Base-by-base conservation (phyloP, 2,113 vertebrate species). In the Pandion haliaetus region DNA sequence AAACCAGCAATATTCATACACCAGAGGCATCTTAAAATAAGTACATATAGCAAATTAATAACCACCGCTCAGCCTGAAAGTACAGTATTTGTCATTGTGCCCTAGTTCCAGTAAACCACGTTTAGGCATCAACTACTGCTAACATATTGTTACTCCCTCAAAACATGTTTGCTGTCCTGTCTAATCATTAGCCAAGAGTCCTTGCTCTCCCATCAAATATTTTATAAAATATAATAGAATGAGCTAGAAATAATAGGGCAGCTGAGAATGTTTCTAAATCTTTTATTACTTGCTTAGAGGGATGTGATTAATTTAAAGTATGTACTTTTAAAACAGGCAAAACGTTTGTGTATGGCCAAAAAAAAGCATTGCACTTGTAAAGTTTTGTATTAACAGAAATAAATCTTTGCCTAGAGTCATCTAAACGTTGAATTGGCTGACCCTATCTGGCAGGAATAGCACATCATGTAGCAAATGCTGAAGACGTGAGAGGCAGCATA, bases 401-500 rank as follows among this genome's bases (percentile, higher is more conserved):
- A 82, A 34, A 19, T 31, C 17, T 58, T 80, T 80, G 8, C 42
- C 9, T 58, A 17, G 16, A 45, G 29, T 63, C 6, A 78, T 50
- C 8, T 55, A 47, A 81, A 29, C 4, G 12, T 16, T 20, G 45
- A 88, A 66, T 49, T 2, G 6, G 4, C 72, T 90, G 36, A 65
- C 24, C 14, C 24, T 12, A 49, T 32, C 36, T 58, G 55, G 5
- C 58, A 86, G 63, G n/a, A 86, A 36, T 2, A 66, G 23, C 12
- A 31, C 0, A 0, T 73, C 61, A 6, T 5, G 5, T 38, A 70
- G 45, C 45, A 82, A 72, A 62, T 1, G 0, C 25, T 34, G 40
- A 54, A 72, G 17, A 24, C 38, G 15, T 44, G 58, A 73, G 40
- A 72, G 14, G 25, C 5, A 31, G 29, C 1, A 1, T n/a, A 61